These are phyloP conservation scores for Eristalinus aeneus DNA, from an alignment of 2,888 invertebrate species.

Conservation along the genomic window DNA sequence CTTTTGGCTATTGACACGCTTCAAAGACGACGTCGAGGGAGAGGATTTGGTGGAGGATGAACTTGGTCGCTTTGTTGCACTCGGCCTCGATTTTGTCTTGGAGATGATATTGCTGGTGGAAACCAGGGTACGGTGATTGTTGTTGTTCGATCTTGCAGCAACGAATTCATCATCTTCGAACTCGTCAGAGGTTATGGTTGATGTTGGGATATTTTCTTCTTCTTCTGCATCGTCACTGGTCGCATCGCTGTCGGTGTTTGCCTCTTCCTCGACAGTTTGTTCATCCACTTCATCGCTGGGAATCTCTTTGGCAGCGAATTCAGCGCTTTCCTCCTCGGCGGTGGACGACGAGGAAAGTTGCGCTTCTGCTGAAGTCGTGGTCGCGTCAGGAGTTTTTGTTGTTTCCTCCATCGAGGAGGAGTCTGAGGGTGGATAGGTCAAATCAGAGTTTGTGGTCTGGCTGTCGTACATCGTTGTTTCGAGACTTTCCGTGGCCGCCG, in stretches of 20 bases:
- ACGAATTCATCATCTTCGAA: constrained; percentile 76
- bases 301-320: constrained; percentile 72
- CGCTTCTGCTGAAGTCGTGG: constrained; percentile 29
- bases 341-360: constrained; percentile 48
- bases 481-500: constrained; percentile 36
- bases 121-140: constrained; percentile 77
- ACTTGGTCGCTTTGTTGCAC: constrained; percentile 64
- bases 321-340: constrained; percentile 71
- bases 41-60: constrained; percentile 74
- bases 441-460: constrained; percentile 36
- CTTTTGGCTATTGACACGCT: constrained; percentile 73
- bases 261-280: constrained; percentile 25
- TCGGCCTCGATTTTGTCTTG: constrained; percentile 73
- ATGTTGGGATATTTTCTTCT: constrained; percentile 59
- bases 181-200: constrained; percentile 61
- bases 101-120: constrained; percentile 75
- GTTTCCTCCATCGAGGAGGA: constrained; percentile 34
- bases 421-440: constrained; percentile 18
- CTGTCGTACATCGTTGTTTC: constrained; percentile 50
- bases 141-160: constrained; percentile 78
- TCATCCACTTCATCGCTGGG: constrained; percentile 28
- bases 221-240: constrained; percentile 34
- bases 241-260: constrained; percentile 27
- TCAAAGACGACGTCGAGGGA: constrained; percentile 73
- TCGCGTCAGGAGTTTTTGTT: constrained; percentile 46